phyloP scores from a whole-genome alignment of 2,113 vertebrate genomes.

The Prunella fulvescens region DNA sequence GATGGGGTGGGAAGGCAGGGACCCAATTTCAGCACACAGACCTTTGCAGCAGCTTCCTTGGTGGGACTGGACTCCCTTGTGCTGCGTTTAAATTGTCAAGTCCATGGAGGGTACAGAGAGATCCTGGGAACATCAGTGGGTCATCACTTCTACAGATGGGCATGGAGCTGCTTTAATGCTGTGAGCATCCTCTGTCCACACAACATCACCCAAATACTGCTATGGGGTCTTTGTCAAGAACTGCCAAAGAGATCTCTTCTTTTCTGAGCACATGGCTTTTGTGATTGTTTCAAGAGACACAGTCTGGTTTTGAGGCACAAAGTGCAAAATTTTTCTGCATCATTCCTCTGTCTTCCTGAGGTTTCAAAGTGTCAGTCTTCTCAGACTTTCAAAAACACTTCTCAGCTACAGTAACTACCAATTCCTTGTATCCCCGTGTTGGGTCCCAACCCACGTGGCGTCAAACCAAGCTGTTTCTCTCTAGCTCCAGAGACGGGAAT shows the following conservation, averaged over 20 bases:
- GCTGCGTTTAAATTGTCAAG: not conserved
- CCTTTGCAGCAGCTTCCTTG: not conserved
- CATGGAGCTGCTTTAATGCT: not conserved
- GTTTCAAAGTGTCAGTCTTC: not conserved
- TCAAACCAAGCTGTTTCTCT: not conserved
- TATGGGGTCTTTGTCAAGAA: not conserved
- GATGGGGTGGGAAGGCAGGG: not conserved
- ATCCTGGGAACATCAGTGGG: not conserved
- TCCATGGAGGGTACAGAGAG: not conserved
- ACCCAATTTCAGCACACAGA: not conserved
- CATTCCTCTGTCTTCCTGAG: not conserved
- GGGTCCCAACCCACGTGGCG: not conserved
- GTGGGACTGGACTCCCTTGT: not conserved
- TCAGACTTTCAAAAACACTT: not conserved
- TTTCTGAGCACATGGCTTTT: not conserved
- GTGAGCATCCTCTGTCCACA: not conserved
- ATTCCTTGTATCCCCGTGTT: not conserved
- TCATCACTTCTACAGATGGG: not conserved
- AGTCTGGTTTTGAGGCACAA: not conserved
- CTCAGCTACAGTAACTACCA: not conserved
- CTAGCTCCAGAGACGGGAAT: conserved; percentile 20
- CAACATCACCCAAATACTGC: not conserved
- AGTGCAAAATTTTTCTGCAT: not conserved
- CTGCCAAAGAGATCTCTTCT: not conserved
- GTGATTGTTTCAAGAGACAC: not conserved